Conservation (phyloP, 2,113 vertebrate genomes). For the Barnardius zonarius region DNA sequence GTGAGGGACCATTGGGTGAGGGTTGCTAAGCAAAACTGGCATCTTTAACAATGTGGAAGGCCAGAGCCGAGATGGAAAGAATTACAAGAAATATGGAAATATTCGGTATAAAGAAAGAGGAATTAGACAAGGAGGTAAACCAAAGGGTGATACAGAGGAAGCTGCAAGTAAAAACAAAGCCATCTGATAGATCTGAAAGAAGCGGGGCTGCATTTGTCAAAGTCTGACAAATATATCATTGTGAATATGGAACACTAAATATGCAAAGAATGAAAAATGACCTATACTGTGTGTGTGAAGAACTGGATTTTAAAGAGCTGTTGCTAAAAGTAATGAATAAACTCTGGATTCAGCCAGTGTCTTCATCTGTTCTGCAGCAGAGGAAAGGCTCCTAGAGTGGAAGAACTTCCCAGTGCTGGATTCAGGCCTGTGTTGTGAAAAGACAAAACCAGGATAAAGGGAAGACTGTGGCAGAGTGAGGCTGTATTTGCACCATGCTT, state of each 20-base stretch:
- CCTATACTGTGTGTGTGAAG: not conserved
- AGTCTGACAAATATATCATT: not conserved
- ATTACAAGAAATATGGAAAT: not conserved
- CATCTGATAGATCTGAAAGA: not conserved
- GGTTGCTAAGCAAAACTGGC: not conserved
- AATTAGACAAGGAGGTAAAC: not conserved
- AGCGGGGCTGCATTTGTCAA: not conserved
- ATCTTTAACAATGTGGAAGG: not conserved
- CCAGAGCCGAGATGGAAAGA: not conserved
- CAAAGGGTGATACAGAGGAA: not conserved
- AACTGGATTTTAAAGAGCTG: not conserved
- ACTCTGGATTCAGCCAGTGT: not conserved
- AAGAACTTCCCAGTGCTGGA: not conserved
- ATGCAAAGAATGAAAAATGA: not conserved
- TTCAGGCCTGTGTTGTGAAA: not conserved
- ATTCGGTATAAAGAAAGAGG: not conserved
- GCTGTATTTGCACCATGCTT: not conserved
- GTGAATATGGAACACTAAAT: not conserved
- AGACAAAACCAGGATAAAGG: not conserved
- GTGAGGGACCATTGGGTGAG: not conserved
- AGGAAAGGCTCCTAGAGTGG: not conserved
- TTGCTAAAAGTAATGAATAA: not conserved
- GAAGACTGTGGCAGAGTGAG: not conserved
- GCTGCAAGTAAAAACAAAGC: not conserved
- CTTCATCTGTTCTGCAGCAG: not conserved